Evolutionary conservation across 2,888 invertebrate genomes (phyloP).

Genomic region (Eremobia ochroleuca): DNA sequence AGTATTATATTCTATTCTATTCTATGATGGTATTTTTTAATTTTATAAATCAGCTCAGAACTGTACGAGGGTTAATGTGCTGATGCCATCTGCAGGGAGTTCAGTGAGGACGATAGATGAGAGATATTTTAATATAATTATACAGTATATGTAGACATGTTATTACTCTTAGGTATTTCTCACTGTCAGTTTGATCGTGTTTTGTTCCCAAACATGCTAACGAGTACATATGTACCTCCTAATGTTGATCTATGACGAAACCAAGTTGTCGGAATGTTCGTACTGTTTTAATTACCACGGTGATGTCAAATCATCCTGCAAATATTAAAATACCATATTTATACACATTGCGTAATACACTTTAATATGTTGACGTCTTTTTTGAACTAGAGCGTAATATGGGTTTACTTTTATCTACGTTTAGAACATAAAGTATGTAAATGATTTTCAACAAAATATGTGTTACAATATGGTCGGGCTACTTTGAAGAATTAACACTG

Average conservation of each 20-base stretch:
- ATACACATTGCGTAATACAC: not conserved
- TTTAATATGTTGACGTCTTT: not conserved
- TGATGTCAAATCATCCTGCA: slow-evolving; percentile 42
- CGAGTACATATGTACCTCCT: slow-evolving; percentile 1
- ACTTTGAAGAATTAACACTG: not conserved
- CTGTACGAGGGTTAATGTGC: not conserved
- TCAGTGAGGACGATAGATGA: too few species aligned
- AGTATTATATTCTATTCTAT: too few species aligned
- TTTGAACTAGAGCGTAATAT: not conserved
- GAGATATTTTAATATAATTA: too few species aligned
- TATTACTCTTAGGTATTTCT: not conserved
- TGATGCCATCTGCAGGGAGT: not conserved
- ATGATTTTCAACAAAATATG: not conserved
- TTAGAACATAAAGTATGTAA: not conserved
- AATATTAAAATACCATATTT: slow-evolving; percentile 40
- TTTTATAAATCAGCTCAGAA: not conserved
- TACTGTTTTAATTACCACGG: slow-evolving; percentile 28
- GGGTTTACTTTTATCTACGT: not conserved
- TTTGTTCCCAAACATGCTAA: slow-evolving; percentile 35
- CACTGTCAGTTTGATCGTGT: slow-evolving; percentile 6
- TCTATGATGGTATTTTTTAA: not conserved
- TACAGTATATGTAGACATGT: too few species aligned
- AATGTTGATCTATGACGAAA: slow-evolving; percentile 43
- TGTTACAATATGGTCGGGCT: not conserved
- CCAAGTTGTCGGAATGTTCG: slow-evolving; percentile 34